Percentiles rank a stretch among this genome's conserved stretches.
Conservation (phyloP, 2,888 invertebrate species). For the Ligdia adustata region DNA sequence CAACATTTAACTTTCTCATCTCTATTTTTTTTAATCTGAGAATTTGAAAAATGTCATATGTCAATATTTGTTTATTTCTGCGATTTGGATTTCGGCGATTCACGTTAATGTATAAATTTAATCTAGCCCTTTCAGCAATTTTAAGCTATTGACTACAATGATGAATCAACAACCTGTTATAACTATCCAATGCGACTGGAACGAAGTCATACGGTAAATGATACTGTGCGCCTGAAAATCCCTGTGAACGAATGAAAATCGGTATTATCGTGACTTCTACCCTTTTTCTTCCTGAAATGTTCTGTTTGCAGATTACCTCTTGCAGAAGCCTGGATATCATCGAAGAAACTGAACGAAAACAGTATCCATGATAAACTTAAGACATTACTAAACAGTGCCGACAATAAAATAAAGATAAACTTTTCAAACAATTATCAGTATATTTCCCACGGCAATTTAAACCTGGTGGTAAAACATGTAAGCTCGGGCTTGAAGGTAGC, state of each 20-base stretch:
- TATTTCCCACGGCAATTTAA: constrained; percentile 65
- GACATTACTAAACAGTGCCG: constrained; percentile 54
- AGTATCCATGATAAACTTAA: constrained; percentile 70
- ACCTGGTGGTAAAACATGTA: constrained; percentile 71
- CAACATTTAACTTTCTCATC: no score
- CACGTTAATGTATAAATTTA: no score
- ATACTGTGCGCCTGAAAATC: background rate
- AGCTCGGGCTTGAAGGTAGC: constrained; percentile 69
- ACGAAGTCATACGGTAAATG: constrained; percentile 74
- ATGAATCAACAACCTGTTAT: constrained; percentile 73
- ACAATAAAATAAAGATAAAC: constrained; percentile 70
- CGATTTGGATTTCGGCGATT: constrained; percentile 34
- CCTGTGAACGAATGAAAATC: background rate
- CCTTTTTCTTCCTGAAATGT: constrained; percentile 2
- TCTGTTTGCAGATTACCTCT: constrained; percentile 66
- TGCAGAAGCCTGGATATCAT: constrained; percentile 77
- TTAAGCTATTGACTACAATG: constrained; percentile 45
- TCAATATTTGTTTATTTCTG: constrained; percentile 31
- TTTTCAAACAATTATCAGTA: constrained; percentile 70
- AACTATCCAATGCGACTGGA: constrained; percentile 82
- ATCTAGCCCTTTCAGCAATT: background rate
- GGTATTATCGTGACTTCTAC: no score
- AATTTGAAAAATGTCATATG: no score
- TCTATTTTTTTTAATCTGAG: background rate
- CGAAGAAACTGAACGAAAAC: constrained; percentile 67